Evolutionary conservation across 1,140 invertebrate genomes (phyloP), one percentile per base, ranked within the genome.

Genomic region (Drosophila rufa): DNA sequence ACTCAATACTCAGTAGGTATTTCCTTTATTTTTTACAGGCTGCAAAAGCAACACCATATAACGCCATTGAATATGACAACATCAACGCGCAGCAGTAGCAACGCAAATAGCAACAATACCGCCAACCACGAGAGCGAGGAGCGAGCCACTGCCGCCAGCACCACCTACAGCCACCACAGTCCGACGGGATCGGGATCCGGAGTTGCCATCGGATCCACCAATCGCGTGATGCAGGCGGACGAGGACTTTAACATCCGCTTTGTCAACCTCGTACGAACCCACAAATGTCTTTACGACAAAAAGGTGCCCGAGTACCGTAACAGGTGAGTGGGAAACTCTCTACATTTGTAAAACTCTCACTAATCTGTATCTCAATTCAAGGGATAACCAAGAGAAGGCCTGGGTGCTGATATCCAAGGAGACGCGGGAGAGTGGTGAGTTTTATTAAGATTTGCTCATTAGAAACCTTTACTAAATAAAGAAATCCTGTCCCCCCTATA

Each of bases 331-430:
- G 11, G 1, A 12, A 56, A 11, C 2, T 25, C 8, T 8, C 0
- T 1, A 3, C 4, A 25, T 12, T 6, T 15, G 22, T 4, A 3
- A 38, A 3, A 1, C 0, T 25, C 12, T 15, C 25, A 43, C 9
- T 22, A 12, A 22, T n/a, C 4, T 15, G 2, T 15, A 25, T 2
- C 14, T 22, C 5, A 22, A 15, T 73, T 75, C 1, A 59, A 90
- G 85, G 64, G 91, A 92, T 25, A 86, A 92, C 60, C 92, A 93
- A 55, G 93, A 93, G 27, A 91, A 92, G 42, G 81, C 92, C 7
- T 93, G 93, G 93, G 56, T 79, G 33, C 70, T 92, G 4, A 92
- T 93, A 9, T 92, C 93, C 3, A 96, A 90, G 55, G 91, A 92
- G 33, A 92, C 91, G 0, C 68, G 78, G 46, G 91, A 92, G 50